phyloP scores from a whole-genome alignment of 2,888 invertebrate genomes.

The Oeneis ivallda region DNA sequence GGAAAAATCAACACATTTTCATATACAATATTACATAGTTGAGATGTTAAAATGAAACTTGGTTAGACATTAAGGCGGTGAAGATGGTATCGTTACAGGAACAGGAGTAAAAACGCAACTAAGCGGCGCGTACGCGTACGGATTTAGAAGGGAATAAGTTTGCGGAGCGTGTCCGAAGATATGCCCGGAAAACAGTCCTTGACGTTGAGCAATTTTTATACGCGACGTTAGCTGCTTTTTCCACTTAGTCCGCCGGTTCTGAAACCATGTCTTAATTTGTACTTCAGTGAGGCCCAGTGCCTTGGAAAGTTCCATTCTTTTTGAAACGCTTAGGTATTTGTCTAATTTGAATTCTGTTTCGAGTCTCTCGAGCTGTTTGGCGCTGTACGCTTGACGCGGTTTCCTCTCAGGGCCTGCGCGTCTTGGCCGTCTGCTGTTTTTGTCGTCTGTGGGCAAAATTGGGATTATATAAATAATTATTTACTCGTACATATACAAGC shows the following conservation, averaged over 20 bases:
- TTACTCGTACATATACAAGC: too few relatives aligned
- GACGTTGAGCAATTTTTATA: conserved; percentile 93
- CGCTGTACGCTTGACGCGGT: conserved; percentile 97
- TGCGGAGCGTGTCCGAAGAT: conserved; percentile 84
- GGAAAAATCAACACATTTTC: background rate
- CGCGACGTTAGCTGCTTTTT: conserved; percentile 97
- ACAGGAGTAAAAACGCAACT: conserved; percentile 82
- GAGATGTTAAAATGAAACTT: too few relatives aligned
- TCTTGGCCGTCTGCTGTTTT: conserved; percentile 89
- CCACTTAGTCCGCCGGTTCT: conserved; percentile 97
- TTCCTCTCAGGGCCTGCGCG: conserved; percentile 95
- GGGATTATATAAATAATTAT: too few relatives aligned
- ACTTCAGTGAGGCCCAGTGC: conserved; percentile 94
- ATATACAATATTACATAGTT: background rate
- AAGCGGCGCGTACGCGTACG: conserved; percentile 83
- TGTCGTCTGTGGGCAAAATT: conserved; percentile 83
- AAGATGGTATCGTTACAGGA: conserved; percentile 74
- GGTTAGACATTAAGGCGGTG: conserved; percentile 52
- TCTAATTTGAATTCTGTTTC: conserved; percentile 97
- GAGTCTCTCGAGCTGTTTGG: conserved; percentile 94
- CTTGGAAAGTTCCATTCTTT: conserved; percentile 96
- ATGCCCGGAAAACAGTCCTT: conserved; percentile 87
- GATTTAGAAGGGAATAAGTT: conserved; percentile 83
- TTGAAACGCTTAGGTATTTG: conserved; percentile 97
- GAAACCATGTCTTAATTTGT: conserved; percentile 98